These are phyloP conservation scores for Cercopithecus mona DNA, from an alignment of 2,113 vertebrate genomes.

Conservation along the genomic window DNA sequence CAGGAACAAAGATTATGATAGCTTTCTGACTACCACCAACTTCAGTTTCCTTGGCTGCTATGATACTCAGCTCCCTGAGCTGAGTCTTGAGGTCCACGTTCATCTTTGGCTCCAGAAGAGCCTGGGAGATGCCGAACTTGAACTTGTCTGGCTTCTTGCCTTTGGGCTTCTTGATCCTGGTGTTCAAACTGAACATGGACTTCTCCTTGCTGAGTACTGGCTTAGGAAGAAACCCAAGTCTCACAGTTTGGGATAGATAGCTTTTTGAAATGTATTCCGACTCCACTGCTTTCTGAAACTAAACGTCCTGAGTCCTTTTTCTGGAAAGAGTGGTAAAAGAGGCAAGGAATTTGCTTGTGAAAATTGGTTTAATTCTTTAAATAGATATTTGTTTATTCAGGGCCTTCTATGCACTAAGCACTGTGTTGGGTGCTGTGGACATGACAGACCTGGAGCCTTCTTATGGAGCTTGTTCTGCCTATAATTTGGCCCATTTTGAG, in stretches of 20 bases:
- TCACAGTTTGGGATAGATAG: not conserved
- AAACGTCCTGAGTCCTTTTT: not conserved
- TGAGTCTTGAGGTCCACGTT: not conserved
- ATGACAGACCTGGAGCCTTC: not conserved
- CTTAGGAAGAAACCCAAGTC: not conserved
- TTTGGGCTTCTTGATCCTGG: not conserved
- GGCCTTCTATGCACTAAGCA: not conserved
- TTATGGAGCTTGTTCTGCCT: not conserved
- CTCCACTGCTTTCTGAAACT: not conserved
- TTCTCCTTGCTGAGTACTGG: not conserved
- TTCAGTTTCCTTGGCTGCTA: too few species aligned
- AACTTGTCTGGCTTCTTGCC: not conserved
- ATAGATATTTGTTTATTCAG: not conserved
- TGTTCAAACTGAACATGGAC: not conserved
- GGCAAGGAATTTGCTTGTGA: not conserved
- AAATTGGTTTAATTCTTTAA: constrained; percentile 12
- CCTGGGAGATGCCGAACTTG: not conserved
- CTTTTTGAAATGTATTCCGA: constrained; percentile 26
- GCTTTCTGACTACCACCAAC: too few species aligned
- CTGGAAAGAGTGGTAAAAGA: constrained; percentile 4
- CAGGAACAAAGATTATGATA: too few species aligned
- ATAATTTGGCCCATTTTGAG: not conserved
- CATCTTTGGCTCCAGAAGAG: not conserved
- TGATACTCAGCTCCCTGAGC: not conserved
- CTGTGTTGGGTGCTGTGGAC: not conserved